Percentiles rank a stretch among this genome's conserved stretches.
Conservation (phyloP, 1,140 invertebrate genomes). For the Idris sp. region DNA sequence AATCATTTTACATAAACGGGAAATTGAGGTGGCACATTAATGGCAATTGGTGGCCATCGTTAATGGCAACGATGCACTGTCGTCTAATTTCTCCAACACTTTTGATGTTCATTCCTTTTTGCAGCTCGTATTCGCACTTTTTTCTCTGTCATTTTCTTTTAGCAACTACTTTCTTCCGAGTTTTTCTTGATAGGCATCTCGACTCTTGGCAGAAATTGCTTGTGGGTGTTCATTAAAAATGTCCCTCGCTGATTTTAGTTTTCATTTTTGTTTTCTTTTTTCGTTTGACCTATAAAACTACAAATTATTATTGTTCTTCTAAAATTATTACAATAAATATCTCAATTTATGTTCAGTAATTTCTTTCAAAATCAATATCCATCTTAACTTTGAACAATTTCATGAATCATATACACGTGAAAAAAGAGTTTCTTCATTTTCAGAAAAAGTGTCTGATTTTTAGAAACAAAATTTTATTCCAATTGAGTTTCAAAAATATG, state of each 20-base stretch:
- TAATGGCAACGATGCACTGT: constrained; percentile 71
- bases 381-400: no score
- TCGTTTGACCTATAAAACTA: constrained; percentile 10
- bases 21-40: constrained; percentile 8
- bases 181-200: constrained; percentile 20
- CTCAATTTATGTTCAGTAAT: no score
- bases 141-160: constrained; percentile 20
- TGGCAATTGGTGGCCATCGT: constrained; percentile 69
- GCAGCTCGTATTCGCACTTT: constrained; percentile 39
- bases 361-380: no score
- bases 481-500: no score
- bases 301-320: neutral
- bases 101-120: constrained; percentile 36
- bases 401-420: no score
- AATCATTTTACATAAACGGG: neutral
- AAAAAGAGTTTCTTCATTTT: no score
- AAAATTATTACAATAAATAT: no score
- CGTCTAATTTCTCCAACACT: constrained; percentile 64
- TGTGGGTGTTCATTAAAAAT: constrained; percentile 44
- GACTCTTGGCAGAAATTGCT: constrained; percentile 20
- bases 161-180: constrained; percentile 31
- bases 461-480: no score
- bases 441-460: no score
- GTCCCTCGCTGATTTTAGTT: constrained; percentile 27
- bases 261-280: constrained; percentile 13